Base-by-base conservation (phyloP, 2,113 vertebrate genomes). In the Furnarius figulus region DNA sequence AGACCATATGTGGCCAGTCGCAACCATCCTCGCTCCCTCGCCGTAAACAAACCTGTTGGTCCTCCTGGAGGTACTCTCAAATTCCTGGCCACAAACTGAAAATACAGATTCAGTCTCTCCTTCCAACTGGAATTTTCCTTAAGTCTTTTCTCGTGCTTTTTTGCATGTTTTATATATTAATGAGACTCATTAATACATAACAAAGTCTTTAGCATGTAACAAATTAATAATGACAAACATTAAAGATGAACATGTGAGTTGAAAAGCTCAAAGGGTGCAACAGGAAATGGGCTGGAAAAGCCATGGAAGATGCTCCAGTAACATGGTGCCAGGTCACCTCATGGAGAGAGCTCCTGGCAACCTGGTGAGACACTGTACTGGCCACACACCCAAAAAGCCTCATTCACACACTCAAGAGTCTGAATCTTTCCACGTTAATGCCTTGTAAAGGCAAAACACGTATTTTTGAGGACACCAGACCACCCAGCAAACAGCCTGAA, bases 1-100 rank as follows among this genome's bases (percentile, higher is more conserved):
- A 89, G 72, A 90, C 75, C 82, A 85, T 78, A 90, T 78, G 94
- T 78, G 95, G 87, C 72, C 77, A 20, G 92, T 33, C 61, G 37
- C 87, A 67, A 80, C 39, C 72, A 9, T 91, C 70, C 84, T 49
- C 3, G 2, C 53, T 67, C 55, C 31, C 86, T 59, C 58, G 28
- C 44, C 2, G 10, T 74, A 93, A 96, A 93, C 82, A 91, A 52
- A 67, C 72, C 55, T 40, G 25, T 15, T 2, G 8, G 12, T 44
- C 27, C 27, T 28, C 72, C 58, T 59, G 58, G 37, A 94, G 76
- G 65, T 12, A 12, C 16, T 52, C 58, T 68, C 56, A 55, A 66
- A 62, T 40, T 78, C 44, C 79, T 62, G 33, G 12, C 61, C 4
- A 8, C 55, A 83, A 82, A 75, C 19, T 78, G 31, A 7, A 93